These are phyloP conservation scores for Cabera pusaria DNA, from an alignment of 2,888 invertebrate species.

Conservation along the genomic window DNA sequence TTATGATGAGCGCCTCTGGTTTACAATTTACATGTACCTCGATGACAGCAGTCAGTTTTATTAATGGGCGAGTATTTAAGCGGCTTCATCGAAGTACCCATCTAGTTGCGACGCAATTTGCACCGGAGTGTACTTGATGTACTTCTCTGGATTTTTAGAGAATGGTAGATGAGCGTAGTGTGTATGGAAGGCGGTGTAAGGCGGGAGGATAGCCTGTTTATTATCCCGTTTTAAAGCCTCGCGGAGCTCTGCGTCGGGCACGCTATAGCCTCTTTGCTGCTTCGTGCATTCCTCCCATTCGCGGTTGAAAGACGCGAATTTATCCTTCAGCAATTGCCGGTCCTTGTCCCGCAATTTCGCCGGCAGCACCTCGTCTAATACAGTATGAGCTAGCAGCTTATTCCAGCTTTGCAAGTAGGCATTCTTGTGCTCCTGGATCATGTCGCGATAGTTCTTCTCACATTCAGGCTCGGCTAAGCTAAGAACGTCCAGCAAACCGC, in stretches of 20 bases:
- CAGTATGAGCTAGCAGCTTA: constrained; percentile 89
- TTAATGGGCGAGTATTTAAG: too few relatives aligned
- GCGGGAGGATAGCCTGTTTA: constrained; percentile 93
- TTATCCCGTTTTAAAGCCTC: constrained; percentile 95
- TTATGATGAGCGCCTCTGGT: too few relatives aligned
- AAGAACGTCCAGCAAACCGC: constrained; percentile 91
- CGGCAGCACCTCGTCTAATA: constrained; percentile 86
- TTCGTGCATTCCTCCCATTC: constrained; percentile 96
- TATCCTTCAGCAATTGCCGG: constrained; percentile 92
- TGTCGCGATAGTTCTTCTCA: constrained; percentile 92
- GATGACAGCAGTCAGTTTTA: too few relatives aligned
- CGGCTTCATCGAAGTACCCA: constrained; percentile 96
- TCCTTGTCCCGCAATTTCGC: constrained; percentile 94
- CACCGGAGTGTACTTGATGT: constrained; percentile 94
- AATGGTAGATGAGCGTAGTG: constrained; percentile 89
- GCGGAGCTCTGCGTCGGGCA: constrained; percentile 95
- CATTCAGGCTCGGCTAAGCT: constrained; percentile 92
- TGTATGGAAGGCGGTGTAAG: constrained; percentile 92
- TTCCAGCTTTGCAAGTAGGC: constrained; percentile 91
- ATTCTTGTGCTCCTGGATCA: constrained; percentile 92
- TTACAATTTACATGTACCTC: too few relatives aligned
- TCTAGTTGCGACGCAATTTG: constrained; percentile 93
- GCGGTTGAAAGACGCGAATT: constrained; percentile 96
- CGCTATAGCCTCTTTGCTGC: constrained; percentile 94
- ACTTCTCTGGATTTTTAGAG: constrained; percentile 96